Percentiles rank a stretch among this genome's conserved stretches.
Conservation (phyloP, 92 coral and sea anemone species). For the Epizoanthus illoricatus region DNA sequence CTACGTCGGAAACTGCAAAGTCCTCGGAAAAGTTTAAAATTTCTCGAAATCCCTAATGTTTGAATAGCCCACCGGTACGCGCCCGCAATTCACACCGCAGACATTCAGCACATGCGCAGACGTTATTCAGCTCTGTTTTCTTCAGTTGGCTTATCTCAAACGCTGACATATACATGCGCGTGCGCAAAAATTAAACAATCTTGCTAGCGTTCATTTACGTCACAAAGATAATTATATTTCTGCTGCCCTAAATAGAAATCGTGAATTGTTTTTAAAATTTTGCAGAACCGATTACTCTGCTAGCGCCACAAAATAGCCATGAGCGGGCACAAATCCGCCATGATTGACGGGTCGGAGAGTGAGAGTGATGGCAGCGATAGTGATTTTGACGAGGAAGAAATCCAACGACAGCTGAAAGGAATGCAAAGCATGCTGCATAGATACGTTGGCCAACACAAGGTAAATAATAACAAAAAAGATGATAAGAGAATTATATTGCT, state of each 20-base stretch:
- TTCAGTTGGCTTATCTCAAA: too few relatives aligned
- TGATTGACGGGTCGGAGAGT: slow-evolving; percentile 18
- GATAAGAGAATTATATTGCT: too few relatives aligned
- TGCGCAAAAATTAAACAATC: background rate
- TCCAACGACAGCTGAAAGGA: slow-evolving; percentile 71
- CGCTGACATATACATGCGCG: background rate
- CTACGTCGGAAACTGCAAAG: too few relatives aligned
- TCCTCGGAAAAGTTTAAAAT: too few relatives aligned
- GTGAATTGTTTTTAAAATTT: background rate
- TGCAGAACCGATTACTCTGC: background rate
- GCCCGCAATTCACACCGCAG: too few relatives aligned
- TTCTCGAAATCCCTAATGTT: too few relatives aligned
- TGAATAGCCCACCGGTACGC: too few relatives aligned
- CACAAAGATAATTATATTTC: background rate
- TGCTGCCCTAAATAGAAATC: background rate
- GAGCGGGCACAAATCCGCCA: background rate
- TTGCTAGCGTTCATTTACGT: background rate
- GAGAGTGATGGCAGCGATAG: slow-evolving; percentile 61
- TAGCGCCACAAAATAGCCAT: background rate
- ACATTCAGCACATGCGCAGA: too few relatives aligned
- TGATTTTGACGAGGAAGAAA: slow-evolving; percentile 85
- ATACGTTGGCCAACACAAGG: slow-evolving; percentile 90
- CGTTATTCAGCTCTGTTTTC: too few relatives aligned
- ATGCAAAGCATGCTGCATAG: slow-evolving; percentile 76
- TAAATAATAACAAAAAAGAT: background rate